Evolutionary conservation across 2,113 vertebrate genomes (phyloP).

Genomic region (Grammomys surdaster): DNA sequence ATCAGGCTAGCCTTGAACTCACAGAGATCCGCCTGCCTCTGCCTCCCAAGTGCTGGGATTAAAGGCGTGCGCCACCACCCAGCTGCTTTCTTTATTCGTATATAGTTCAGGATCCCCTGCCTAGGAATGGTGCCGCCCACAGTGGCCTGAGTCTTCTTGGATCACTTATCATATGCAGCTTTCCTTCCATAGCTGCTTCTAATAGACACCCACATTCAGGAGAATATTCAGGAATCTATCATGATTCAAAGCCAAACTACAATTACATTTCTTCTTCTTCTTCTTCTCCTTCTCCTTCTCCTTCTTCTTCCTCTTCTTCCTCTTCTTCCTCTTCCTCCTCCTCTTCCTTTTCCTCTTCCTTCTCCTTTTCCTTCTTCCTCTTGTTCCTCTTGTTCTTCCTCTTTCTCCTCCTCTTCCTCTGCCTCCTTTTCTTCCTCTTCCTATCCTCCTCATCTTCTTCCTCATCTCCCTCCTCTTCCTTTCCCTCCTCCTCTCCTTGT

Average conservation of each 20-base stretch:
- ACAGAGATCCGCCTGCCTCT: neutral
- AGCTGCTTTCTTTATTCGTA: neutral
- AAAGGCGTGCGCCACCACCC: neutral
- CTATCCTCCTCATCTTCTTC: neutral
- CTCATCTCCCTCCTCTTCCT: accelerated
- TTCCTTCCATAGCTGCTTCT: neutral
- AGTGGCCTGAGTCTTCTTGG: neutral
- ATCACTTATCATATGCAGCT: neutral
- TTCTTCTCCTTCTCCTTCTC: too few relatives aligned
- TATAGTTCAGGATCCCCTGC: neutral
- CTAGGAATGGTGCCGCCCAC: neutral
- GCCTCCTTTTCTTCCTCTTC: neutral
- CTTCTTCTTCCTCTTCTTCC: neutral
- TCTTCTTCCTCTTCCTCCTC: neutral
- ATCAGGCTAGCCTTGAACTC: neutral
- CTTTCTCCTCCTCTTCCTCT: neutral
- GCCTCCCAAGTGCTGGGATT: neutral
- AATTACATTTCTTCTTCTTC: neutral
- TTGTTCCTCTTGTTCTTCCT: too few relatives aligned
- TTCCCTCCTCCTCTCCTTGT: neutral
- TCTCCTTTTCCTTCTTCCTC: too few relatives aligned
- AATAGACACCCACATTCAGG: neutral
- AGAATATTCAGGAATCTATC: neutral
- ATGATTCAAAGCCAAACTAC: neutral
- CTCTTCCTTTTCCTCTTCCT: too few relatives aligned